Base-by-base conservation (phyloP, 2,113 vertebrate species). In the Hemiprocne comata region DNA sequence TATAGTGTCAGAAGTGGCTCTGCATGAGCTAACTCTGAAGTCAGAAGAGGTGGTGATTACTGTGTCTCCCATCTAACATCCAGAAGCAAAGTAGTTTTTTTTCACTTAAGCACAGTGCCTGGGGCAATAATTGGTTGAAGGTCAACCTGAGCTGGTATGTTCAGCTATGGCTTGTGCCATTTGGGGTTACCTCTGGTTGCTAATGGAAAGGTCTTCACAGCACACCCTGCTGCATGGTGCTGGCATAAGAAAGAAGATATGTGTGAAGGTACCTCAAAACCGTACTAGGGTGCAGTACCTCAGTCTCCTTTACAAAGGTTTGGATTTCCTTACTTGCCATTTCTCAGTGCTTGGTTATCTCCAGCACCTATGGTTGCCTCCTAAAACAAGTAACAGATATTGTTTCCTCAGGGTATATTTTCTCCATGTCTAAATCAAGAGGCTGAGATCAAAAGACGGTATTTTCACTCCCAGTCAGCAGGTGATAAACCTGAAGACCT, bases 141-240 rank as follows among this genome's bases (percentile, higher is more conserved):
- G 8, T 28, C 85, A 36, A 51, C 46, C 19, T 34, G 51, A 44
- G 25, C 38, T 67, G 57, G 3, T 15, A 2, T 13, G 33, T 38
- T 34, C 74, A 88, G 57, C 44, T 66, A 64, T 42, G 72, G 25
- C 34, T 50, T 13, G n/a, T 14, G 38, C 4, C 38, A 6, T 40
- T 2, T 69, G 29, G 13, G 23, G 19, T 33, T 21, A 14, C 15
- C n/a, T n/a, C n/a, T 36, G 58, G 15, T 4, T 40, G 58, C 9
- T 62, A 75, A 10, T 20, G 53, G 50, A 50, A 44, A 15, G 9
- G 34, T 44, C 34, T 28, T 60, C 48, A 17, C 64, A 21, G 5
- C 0, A 0, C 2, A 4, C 6, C 12, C 44, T 34, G 34, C 54
- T 76, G 5, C 17, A 10, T 17, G 5, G 1, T n/a, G 31, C 42